Percentiles rank a stretch among this genome's conserved stretches.
Evolutionary conservation across 1,140 invertebrate species (phyloP).

Genomic region (Macrobrachium nipponense): DNA sequence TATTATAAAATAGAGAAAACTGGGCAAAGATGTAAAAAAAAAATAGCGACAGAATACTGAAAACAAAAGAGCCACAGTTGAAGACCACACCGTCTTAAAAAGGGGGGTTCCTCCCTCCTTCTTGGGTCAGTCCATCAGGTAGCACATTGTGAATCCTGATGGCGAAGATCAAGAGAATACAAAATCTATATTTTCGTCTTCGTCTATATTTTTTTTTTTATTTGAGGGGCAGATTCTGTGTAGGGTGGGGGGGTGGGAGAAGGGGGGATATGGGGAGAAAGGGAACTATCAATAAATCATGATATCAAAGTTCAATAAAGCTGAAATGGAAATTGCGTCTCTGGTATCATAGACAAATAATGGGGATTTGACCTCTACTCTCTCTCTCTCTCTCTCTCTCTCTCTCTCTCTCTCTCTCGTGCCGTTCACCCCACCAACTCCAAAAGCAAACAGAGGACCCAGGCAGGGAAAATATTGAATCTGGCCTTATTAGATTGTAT

Average conservation of each 20-base stretch:
- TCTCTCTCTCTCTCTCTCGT: slow-evolving; percentile 18
- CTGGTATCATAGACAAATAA: slow-evolving; percentile 50
- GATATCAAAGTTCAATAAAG: slow-evolving; percentile 50
- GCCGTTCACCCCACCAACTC: not conserved
- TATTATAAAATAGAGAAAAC: too few species aligned
- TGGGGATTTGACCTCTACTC: slow-evolving; percentile 22
- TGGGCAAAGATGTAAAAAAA: too few species aligned
- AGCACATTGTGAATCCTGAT: slow-evolving; percentile 30
- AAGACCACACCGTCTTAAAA: not conserved
- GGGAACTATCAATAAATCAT: slow-evolving; percentile 31
- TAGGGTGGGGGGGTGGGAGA: too few species aligned
- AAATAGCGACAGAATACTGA: not conserved
- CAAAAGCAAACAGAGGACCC: slow-evolving; percentile 33
- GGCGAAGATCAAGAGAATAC: not conserved
- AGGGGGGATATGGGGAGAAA: too few species aligned
- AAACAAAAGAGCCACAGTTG: not conserved
- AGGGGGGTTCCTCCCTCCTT: too few species aligned
- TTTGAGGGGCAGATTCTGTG: too few species aligned
- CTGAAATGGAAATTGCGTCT: slow-evolving; percentile 50
- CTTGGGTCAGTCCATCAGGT: slow-evolving; percentile 25
- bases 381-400: slow-evolving; percentile 24
- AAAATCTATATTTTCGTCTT: too few species aligned
- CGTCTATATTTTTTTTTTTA: too few species aligned
- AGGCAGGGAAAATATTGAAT: slow-evolving; percentile 52
- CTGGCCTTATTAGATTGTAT: slow-evolving; percentile 54